These are phyloP conservation scores for Dermochelys coriacea DNA, from an alignment of 2,797 vertebrate genomes.

Conservation along the genomic window DNA sequence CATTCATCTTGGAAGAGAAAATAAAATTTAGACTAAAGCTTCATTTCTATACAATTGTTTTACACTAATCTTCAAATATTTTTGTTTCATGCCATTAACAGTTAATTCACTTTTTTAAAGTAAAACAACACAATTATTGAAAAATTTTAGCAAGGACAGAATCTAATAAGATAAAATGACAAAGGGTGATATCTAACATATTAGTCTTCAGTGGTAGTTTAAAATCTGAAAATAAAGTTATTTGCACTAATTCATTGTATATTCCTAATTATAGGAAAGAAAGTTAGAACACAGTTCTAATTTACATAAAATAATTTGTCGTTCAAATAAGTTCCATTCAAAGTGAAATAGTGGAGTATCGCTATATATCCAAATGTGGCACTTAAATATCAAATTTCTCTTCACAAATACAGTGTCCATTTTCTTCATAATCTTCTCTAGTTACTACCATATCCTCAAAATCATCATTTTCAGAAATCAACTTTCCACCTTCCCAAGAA, in stretches of 20 bases:
- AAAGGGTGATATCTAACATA: background rate
- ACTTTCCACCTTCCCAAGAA: slow-evolving; percentile 96
- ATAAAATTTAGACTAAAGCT: background rate
- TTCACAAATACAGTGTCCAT: slow-evolving; percentile 95
- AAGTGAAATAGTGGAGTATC: slow-evolving; percentile 11
- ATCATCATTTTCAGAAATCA: slow-evolving; percentile 94
- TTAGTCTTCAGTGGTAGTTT: slow-evolving; percentile 10
- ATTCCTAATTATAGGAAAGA: slow-evolving; percentile 45
- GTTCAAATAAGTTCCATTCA: slow-evolving; percentile 27
- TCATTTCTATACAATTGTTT: background rate
- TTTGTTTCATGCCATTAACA: slow-evolving; percentile 9
- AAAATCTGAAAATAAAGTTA: slow-evolving; percentile 22
- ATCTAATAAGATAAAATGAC: background rate
- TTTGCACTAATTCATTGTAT: slow-evolving; percentile 40
- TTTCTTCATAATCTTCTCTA: slow-evolving; percentile 97
- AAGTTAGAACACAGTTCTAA: slow-evolving; percentile 67
- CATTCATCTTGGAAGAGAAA: background rate
- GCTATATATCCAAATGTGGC: slow-evolving; percentile 19
- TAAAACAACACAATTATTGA: background rate
- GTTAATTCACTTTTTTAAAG: background rate
- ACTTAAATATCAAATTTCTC: slow-evolving; percentile 97
- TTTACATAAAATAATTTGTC: slow-evolving; percentile 34
- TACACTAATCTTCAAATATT: background rate
- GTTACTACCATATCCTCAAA: slow-evolving; percentile 98
- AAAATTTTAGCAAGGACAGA: background rate